Evolutionary conservation across 2,113 vertebrate species (phyloP), one percentile per base, ranked within the genome.

Genomic region (Scalopus aquaticus): DNA sequence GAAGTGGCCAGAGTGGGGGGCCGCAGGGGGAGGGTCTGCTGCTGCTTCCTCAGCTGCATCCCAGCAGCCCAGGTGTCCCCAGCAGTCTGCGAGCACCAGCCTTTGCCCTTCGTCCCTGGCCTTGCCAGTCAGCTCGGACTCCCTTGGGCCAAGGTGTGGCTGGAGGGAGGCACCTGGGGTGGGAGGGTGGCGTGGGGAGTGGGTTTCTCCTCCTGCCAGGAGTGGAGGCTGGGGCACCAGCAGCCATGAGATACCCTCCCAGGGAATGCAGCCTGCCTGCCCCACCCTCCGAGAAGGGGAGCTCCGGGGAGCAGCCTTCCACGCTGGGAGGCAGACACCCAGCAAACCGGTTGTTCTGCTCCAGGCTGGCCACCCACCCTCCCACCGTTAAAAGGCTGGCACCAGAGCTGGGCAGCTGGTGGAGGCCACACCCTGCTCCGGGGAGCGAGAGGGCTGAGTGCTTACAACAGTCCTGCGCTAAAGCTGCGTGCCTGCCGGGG

Each of bases 291-390:
- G 26, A 73, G 64, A 85, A 30, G 54, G 0, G 19, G 37, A 22
- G 77, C 69, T 74, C 60, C 20, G 0, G 7, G 13, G 51, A 60
- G 77, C 84, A 15, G 44, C 73, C 79, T 81, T 44, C 8, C 11
- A 80, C 74, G 81, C 4, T 0, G 10, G 37, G 56, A 17, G 11
- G 65, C 95, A 72, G 92, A 86, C 81, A 92, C 93, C 95, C 90
- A 94, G 94, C 91, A 79, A 94, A 97, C 97, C 96, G 95, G 97
- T 97, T 96, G 91, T 88, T 82, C 97, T 0, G 91, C 97, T 96
- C 90, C 12, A 0, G 56, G 60, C 87, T 6, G 67, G 80, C 90
- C 76, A 90, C 95, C 39, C 76, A 15, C 37, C 90, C 88, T 54
- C 88, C 91, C 65, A 28, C 74, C 19, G 44, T 80, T 58, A 70